Evolutionary conservation across 2,797 vertebrate genomes (phyloP).

Genomic region (Epinephelus awoara): DNA sequence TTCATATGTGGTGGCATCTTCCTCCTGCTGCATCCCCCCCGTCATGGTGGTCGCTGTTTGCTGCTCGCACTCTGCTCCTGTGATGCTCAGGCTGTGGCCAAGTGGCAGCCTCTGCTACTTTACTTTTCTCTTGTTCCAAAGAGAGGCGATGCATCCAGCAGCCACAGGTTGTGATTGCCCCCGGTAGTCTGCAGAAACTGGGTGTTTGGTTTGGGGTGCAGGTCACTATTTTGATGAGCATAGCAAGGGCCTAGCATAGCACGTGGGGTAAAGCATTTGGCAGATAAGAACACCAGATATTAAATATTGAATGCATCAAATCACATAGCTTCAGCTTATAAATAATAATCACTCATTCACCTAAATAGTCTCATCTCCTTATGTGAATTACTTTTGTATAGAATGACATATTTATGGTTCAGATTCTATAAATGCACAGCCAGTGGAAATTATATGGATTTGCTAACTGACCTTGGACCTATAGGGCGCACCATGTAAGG

Average conservation of each 20-base stretch:
- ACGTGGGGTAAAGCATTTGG: background rate
- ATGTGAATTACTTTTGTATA: background rate
- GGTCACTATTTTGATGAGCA: background rate
- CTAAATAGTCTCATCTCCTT: background rate
- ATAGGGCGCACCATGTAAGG: background rate
- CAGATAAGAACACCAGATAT: background rate
- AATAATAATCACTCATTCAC: background rate
- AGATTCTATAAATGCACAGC: background rate
- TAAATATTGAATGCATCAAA: background rate
- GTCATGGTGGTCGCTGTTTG: slow-evolving; percentile 82
- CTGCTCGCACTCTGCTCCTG: slow-evolving; percentile 21
- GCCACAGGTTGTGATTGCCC: slow-evolving; percentile 77
- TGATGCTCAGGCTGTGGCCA: slow-evolving; percentile 6
- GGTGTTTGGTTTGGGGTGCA: slow-evolving; percentile 19
- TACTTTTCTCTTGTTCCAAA: slow-evolving; percentile 55
- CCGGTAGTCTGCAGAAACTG: background rate
- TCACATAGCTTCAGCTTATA: background rate
- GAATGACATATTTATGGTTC: background rate
- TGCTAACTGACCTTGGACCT: slow-evolving; percentile 56
- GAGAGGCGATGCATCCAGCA: slow-evolving; percentile 45
- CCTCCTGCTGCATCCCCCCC: slow-evolving; percentile 45
- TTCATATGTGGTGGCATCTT: slow-evolving; percentile 62
- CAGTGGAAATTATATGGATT: background rate
- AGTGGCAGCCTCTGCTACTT: slow-evolving; percentile 40
- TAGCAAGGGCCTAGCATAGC: slow-evolving; percentile 33